phyloP scores from a whole-genome alignment of 2,888 invertebrate genomes.

The Nomada fabriciana region DNA sequence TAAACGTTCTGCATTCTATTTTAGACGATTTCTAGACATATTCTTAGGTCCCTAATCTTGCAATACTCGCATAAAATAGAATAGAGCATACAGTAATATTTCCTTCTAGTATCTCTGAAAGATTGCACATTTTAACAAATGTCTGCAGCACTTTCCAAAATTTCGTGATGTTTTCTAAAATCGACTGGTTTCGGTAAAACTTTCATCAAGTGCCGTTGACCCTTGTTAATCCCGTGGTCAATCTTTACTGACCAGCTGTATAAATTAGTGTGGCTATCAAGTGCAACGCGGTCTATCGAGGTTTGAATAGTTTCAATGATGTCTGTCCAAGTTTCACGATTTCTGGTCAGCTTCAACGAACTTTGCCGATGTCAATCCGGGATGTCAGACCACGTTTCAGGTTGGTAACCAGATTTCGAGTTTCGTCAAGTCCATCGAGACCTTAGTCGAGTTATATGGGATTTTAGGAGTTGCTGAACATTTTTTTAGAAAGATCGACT shows the following conservation, averaged over 20 bases:
- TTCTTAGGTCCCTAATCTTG: not conserved
- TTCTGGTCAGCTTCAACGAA: slow-evolving; percentile 15
- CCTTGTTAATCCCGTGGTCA: not conserved
- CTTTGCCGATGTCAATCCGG: slow-evolving; percentile 14
- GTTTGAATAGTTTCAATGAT: not conserved
- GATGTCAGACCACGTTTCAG: slow-evolving; percentile 5
- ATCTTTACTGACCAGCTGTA: not conserved
- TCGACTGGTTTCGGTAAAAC: not conserved
- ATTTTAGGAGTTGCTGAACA: not conserved
- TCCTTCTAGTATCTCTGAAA: not conserved
- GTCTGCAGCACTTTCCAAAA: not conserved
- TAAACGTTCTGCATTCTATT: not conserved
- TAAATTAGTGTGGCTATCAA: not conserved
- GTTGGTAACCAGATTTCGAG: slow-evolving; percentile 24
- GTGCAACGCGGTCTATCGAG: not conserved
- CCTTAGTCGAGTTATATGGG: slow-evolving; percentile 2
- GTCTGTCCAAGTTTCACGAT: slow-evolving; percentile 27
- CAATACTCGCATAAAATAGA: too few relatives aligned
- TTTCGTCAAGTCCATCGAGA: slow-evolving; percentile 11
- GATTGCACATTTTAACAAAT: not conserved
- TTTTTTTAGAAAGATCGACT: not conserved
- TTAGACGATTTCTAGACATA: not conserved
- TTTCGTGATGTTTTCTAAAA: not conserved
- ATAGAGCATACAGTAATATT: not conserved
- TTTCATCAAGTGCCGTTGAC: too few relatives aligned